Conservation (phyloP, 2,113 vertebrate genomes). For the Malurus alboscapulatus region DNA sequence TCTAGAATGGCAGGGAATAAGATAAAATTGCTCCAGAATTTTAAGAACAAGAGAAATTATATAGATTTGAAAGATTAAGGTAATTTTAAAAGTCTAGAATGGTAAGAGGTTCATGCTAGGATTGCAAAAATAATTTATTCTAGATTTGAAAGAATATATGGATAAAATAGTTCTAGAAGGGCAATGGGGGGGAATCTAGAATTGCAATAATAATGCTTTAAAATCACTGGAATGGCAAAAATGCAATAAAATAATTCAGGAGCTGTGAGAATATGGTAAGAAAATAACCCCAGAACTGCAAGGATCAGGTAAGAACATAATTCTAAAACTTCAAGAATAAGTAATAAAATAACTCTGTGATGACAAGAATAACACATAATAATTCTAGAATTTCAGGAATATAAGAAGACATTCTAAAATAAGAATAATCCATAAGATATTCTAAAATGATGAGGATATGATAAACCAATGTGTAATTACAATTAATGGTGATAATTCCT, state of each 20-base stretch:
- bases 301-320: neutral
- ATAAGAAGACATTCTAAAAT: neutral
- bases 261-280: neutral
- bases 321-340: neutral
- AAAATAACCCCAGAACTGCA: neutral
- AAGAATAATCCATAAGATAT: neutral
- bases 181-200: neutral
- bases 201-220: neutral
- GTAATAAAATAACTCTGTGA: neutral
- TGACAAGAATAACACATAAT: neutral
- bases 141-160: neutral
- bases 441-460: fast-evolving
- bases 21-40: neutral
- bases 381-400: neutral
- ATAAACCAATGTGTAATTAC: neutral
- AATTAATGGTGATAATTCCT: neutral
- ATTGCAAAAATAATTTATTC: neutral
- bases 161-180: neutral
- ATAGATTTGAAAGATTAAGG: neutral
- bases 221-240: neutral
- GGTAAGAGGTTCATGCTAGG: fast-evolving
- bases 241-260: neutral
- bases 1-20: no score
- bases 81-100: no score
- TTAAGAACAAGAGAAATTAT: neutral